phyloP scores from a whole-genome alignment of 2,797 vertebrate species.

The Halcyon chelicuti region DNA sequence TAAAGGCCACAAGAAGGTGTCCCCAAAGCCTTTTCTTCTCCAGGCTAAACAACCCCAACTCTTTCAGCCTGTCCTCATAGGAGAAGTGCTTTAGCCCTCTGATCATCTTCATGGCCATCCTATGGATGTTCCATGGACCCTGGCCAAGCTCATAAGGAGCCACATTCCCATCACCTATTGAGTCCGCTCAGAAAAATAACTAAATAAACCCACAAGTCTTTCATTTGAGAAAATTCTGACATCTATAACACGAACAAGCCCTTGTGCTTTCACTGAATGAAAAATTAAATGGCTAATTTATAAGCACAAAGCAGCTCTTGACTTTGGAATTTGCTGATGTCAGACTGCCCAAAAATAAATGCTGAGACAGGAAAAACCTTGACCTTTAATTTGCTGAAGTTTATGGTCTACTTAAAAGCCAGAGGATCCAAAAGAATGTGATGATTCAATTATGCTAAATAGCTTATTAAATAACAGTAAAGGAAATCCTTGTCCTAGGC shows the following conservation, averaged over 20 bases:
- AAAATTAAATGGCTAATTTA: not conserved
- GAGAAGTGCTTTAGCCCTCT: not conserved
- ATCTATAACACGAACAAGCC: not conserved
- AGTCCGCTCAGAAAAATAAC: not conserved
- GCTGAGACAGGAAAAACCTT: not conserved
- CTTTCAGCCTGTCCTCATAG: not conserved
- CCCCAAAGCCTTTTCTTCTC: not conserved
- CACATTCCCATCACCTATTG: not conserved
- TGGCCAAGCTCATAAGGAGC: not conserved
- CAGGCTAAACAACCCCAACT: not conserved
- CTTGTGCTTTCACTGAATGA: not conserved
- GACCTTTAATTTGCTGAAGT: not conserved
- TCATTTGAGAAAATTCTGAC: not conserved
- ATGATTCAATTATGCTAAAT: not conserved
- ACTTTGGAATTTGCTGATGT: constrained; percentile 11
- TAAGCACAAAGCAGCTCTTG: not conserved
- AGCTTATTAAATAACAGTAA: not conserved
- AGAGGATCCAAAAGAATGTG: not conserved
- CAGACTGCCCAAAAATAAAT: not conserved
- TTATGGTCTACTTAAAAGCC: not conserved
- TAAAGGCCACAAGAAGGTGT: not conserved
- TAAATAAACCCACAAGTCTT: not conserved
- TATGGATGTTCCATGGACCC: not conserved
- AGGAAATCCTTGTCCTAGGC: not conserved
- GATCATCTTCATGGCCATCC: not conserved